Conservation (phyloP, 2,797 vertebrate genomes). For the Philypnodon macrostomus region DNA sequence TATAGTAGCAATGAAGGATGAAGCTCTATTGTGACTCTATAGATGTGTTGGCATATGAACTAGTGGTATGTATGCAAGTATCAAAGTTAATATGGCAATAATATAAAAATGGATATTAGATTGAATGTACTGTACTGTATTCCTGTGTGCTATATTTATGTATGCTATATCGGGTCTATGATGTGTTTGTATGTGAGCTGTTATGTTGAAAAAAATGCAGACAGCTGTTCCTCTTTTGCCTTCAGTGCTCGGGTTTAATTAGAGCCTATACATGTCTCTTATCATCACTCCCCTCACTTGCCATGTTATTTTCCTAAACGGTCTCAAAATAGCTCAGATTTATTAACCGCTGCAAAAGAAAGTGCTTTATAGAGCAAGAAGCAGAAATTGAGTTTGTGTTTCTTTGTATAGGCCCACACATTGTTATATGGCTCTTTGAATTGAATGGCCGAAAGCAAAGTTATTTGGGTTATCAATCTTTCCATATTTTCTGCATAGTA, state of each 20-base stretch:
- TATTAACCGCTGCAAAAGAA: slow-evolving; percentile 24
- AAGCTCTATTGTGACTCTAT: no score
- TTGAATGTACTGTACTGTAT: no score
- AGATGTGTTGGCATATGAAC: slow-evolving; percentile 2
- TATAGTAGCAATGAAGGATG: neutral
- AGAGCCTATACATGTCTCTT: slow-evolving; percentile 19
- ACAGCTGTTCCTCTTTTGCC: slow-evolving; percentile 69
- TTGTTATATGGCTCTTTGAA: neutral
- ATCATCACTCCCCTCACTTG: slow-evolving; percentile 32
- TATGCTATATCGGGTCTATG: no score
- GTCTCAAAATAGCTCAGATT: slow-evolving; percentile 48
- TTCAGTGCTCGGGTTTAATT: slow-evolving; percentile 70
- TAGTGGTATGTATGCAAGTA: neutral
- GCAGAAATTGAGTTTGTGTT: neutral
- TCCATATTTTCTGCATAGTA: neutral
- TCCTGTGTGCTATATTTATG: no score
- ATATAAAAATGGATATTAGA: no score
- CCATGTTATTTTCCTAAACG: slow-evolving; percentile 43
- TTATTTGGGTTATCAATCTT: neutral
- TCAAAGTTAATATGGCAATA: no score
- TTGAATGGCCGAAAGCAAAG: no score
- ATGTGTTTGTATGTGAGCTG: slow-evolving; percentile 3
- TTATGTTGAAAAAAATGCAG: slow-evolving; percentile 35
- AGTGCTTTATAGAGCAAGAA: neutral
- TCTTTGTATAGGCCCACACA: neutral